Conservation (phyloP, 2,113 vertebrate species). For the Clupea harengus region DNA sequence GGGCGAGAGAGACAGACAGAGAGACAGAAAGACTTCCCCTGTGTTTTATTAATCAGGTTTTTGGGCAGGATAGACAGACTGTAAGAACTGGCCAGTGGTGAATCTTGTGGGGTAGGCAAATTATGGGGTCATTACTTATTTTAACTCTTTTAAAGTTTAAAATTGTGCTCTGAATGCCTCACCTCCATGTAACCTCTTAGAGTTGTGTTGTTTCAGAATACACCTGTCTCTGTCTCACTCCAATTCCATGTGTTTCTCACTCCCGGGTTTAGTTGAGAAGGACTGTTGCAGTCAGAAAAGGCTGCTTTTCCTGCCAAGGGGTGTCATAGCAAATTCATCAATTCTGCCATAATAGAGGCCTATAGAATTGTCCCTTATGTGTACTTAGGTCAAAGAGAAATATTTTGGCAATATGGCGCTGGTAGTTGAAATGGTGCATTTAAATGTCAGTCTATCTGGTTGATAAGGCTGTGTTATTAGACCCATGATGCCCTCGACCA, state of each 20-base stretch:
- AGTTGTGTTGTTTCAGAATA: background rate
- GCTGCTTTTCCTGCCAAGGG: background rate
- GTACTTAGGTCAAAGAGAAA: background rate
- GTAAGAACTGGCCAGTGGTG: background rate
- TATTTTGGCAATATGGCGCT: background rate
- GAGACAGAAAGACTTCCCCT: slow-evolving; percentile 54
- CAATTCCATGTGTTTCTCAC: background rate
- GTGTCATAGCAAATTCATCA: background rate
- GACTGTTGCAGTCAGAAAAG: background rate
- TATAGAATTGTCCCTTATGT: background rate
- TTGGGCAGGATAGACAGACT: slow-evolving; percentile 33
- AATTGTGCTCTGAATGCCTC: background rate
- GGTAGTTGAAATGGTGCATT: background rate
- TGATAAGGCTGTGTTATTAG: background rate
- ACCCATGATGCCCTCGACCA: background rate
- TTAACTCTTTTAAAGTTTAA: slow-evolving; percentile 45
- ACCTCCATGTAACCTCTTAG: background rate
- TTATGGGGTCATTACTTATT: slow-evolving; percentile 51
- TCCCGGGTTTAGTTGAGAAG: background rate
- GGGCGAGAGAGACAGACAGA: slow-evolving; percentile 51
- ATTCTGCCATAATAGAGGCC: background rate
- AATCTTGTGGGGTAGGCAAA: slow-evolving; percentile 28
- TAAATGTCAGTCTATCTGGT: background rate
- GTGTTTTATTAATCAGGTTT: slow-evolving; percentile 62
- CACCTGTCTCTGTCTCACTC: background rate